A percentile compares a stretch with the other conserved stretches of the same genome.
Conservation (phyloP, 2,797 vertebrate species). For the Anniella stebbinsi region DNA sequence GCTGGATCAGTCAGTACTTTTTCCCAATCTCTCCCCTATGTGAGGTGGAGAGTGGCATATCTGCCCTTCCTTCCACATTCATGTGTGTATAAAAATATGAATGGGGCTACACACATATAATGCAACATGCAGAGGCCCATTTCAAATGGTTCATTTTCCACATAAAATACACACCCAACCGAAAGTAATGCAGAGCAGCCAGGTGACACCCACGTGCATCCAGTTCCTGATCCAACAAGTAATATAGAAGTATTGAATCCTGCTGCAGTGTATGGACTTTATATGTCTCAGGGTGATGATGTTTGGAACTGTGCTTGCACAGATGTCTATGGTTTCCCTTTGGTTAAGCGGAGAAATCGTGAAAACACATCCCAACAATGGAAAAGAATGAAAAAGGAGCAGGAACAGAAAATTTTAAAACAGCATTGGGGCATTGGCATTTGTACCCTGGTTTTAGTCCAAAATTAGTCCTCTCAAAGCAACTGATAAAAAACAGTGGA, state of each 20-base stretch:
- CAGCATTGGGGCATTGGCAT: not conserved
- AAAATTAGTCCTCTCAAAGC: not conserved
- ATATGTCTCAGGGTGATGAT: not conserved
- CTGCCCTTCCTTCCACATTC: not conserved
- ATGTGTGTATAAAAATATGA: not conserved
- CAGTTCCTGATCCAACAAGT: not conserved
- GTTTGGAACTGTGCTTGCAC: not conserved
- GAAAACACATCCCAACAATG: too few species aligned
- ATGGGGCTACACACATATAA: not conserved
- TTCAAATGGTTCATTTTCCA: not conserved
- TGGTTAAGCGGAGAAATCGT: not conserved
- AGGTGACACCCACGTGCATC: not conserved
- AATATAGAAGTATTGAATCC: not conserved
- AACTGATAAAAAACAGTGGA: not conserved
- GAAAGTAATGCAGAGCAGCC: not conserved
- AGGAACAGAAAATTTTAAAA: not conserved
- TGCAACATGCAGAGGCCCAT: not conserved
- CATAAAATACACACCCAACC: not conserved
- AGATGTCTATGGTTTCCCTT: not conserved
- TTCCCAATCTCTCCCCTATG: not conserved
- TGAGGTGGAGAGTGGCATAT: not conserved
- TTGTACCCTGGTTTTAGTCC: not conserved
- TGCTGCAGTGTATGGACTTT: not conserved
- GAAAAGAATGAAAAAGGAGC: not conserved
- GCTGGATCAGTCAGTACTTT: not conserved